These are phyloP conservation scores for Nudaria mundana DNA, from an alignment of 2,888 invertebrate species.

Conservation along the genomic window DNA sequence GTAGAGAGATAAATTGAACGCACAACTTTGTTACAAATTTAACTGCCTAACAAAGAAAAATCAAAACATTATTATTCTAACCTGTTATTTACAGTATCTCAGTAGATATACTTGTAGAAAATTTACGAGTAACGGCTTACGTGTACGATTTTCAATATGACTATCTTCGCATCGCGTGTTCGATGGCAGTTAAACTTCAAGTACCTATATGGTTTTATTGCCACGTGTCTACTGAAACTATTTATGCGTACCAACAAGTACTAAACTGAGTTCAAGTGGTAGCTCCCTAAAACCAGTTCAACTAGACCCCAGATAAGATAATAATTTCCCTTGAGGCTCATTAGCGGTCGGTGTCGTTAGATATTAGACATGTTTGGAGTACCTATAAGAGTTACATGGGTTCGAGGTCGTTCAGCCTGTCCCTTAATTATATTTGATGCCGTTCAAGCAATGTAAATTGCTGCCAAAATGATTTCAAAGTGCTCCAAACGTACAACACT, in stretches of 20 bases:
- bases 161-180: constrained; percentile 52
- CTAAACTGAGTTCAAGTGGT: constrained; percentile 22
- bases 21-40: constrained; percentile 1
- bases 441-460: constrained; percentile 44
- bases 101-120: too few relatives aligned
- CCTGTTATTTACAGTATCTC: constrained; percentile 19
- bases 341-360: constrained; percentile 23
- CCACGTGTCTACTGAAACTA: constrained; percentile 12
- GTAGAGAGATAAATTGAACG: not conserved
- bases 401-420: constrained; percentile 58
- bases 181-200: constrained; percentile 53
- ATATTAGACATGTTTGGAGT: constrained; percentile 34
- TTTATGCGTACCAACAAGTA: constrained; percentile 1
- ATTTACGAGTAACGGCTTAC: constrained; percentile 32
- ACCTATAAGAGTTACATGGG: constrained; percentile 54
- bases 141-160: constrained; percentile 28
- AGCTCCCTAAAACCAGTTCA: constrained; percentile 16
- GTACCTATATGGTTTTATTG: constrained; percentile 40
- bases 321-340: constrained; percentile 21
- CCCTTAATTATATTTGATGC: constrained; percentile 48
- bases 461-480: constrained; percentile 55
- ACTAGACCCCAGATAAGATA: constrained; percentile 20
- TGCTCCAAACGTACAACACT: constrained; percentile 25
- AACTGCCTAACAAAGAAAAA: not conserved
- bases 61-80: constrained; percentile 11